phyloP scores from a whole-genome alignment of 2,797 vertebrate species.

The Tangara arthus region DNA sequence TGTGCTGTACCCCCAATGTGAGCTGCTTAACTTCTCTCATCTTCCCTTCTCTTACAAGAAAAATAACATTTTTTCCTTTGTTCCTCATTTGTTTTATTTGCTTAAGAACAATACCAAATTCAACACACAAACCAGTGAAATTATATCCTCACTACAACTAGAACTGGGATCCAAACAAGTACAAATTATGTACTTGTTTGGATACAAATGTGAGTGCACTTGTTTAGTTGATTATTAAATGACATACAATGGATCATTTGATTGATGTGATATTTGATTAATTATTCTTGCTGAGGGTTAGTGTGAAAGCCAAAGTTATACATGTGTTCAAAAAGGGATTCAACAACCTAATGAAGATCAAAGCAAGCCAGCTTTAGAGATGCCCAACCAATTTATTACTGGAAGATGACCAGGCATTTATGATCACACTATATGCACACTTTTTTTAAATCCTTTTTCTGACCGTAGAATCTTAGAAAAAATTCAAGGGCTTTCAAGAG shows the following conservation, averaged over 20 bases:
- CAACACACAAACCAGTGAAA: background rate
- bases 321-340: background rate
- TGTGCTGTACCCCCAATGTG: background rate
- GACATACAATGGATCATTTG: background rate
- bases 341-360: background rate
- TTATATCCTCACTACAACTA: background rate
- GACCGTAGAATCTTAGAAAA: background rate
- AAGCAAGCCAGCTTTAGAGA: background rate
- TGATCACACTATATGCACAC: background rate
- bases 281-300: background rate
- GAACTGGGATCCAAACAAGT: background rate
- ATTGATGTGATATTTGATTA: background rate
- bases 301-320: background rate
- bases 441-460: background rate
- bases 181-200: background rate
- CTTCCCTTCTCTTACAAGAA: background rate
- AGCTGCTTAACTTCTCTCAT: background rate
- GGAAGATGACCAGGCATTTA: background rate
- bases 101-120: background rate
- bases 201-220: background rate
- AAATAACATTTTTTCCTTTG: background rate
- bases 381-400: background rate
- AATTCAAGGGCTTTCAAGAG: background rate
- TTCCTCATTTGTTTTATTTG: background rate
- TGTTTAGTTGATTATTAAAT: background rate